Conservation (phyloP, 2,797 vertebrate species). For the Chelmon rostratus region DNA sequence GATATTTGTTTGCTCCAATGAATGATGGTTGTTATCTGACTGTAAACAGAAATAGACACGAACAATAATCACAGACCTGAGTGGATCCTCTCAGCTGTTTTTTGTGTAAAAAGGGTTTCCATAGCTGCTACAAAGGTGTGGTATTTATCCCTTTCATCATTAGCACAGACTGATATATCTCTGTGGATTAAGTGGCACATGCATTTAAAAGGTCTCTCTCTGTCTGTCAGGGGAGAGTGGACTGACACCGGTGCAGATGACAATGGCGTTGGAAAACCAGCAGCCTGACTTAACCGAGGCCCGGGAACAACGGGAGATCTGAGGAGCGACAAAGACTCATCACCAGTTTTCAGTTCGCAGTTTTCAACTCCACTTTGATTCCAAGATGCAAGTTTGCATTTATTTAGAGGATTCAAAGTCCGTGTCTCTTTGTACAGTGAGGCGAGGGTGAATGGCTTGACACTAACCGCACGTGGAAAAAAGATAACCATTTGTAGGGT, state of each 20-base stretch:
- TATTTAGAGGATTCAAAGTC: slow-evolving; percentile 27
- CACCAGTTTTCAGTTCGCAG: not conserved
- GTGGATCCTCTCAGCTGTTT: not conserved
- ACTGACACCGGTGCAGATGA: slow-evolving; percentile 70
- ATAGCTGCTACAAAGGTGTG: not conserved
- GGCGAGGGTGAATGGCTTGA: slow-evolving; percentile 9
- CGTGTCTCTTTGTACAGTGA: not conserved
- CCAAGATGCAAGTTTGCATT: slow-evolving; percentile 20
- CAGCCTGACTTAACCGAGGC: slow-evolving; percentile 49
- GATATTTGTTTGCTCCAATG: no score
- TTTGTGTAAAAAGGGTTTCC: not conserved
- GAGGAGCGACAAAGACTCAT: slow-evolving; percentile 25
- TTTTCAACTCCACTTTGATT: slow-evolving; percentile 4
- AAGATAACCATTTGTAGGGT: slow-evolving; percentile 7
- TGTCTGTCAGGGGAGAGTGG: slow-evolving; percentile 64
- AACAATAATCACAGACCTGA: not conserved
- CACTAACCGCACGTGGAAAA: slow-evolving; percentile 6
- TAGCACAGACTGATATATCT: not conserved
- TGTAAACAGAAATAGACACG: not conserved
- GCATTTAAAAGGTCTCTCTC: not conserved
- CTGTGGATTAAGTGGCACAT: not conserved
- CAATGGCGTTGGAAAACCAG: slow-evolving; percentile 65
- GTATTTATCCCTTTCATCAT: slow-evolving; percentile 7
- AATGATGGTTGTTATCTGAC: no score
- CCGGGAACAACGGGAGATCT: slow-evolving; percentile 63